Evolutionary conservation across 2,888 invertebrate genomes (phyloP).

Genomic region (Troides oblongomaculatus): DNA sequence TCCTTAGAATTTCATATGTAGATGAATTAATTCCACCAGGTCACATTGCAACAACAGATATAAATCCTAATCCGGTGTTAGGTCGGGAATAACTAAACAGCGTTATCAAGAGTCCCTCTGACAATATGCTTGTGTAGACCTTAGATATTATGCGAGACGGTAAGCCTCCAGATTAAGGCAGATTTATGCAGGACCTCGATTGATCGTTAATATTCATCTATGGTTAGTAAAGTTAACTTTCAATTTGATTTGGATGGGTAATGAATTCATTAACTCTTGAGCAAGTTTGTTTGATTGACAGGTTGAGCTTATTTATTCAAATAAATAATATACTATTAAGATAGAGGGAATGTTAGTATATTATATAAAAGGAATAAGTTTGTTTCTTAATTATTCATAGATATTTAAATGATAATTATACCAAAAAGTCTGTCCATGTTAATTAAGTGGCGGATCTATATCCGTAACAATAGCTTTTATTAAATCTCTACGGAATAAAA

Average conservation of each 20-base stretch:
- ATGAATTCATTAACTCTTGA: background rate
- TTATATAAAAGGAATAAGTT: too few relatives aligned
- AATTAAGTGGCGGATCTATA: too few relatives aligned
- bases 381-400: too few relatives aligned
- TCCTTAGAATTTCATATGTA: background rate
- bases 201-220: constrained; percentile 10
- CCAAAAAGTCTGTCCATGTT: too few relatives aligned
- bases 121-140: background rate
- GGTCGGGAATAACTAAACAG: constrained; percentile 4
- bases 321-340: too few relatives aligned
- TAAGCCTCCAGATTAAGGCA: constrained; percentile 5
- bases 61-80: background rate
- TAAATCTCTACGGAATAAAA: too few relatives aligned
- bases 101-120: background rate
- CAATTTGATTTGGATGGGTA: background rate
- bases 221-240: background rate
- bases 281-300: background rate
- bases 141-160: constrained; percentile 6
- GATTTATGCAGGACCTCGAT: constrained; percentile 19
- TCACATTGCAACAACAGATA: background rate
- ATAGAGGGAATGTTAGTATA: too few relatives aligned
- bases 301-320: background rate
- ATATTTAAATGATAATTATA: too few relatives aligned
- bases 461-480: too few relatives aligned
- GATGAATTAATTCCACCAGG: background rate